A percentile compares a stretch with the other conserved stretches of the same genome.
Evolutionary conservation across 37 sponge, comb jelly and placozoan species (phyloP).

Genomic region (Hormiphora californensis): DNA sequence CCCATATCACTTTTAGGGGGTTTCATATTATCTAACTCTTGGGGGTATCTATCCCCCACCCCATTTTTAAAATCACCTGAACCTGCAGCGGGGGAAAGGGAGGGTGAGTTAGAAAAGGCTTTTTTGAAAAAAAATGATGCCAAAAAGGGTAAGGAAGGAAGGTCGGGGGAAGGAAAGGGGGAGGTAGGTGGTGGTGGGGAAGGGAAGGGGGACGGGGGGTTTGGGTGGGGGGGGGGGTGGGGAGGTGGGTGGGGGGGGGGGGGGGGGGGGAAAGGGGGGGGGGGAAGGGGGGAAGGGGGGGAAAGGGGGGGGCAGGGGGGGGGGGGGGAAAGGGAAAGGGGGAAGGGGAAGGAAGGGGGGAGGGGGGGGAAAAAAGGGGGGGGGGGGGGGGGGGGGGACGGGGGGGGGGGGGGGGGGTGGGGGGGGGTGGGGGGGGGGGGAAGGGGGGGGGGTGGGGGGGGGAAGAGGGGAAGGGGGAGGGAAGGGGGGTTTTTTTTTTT

Average conservation of each 20-base stretch:
- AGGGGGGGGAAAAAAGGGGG: conserved; percentile 54
- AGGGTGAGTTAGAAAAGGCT: not conserved
- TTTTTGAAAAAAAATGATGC: not conserved
- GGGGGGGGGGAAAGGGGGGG: not conserved
- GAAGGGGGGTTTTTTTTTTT: too few relatives aligned
- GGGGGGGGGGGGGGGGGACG: conserved; percentile 59
- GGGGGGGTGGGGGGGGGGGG: too few relatives aligned
- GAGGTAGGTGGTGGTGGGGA: too few relatives aligned
- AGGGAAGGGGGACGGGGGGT: too few relatives aligned
- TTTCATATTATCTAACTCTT: too few relatives aligned
- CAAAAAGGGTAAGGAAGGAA: not conserved
- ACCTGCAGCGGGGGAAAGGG: too few relatives aligned
- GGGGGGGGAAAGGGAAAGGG: not conserved
- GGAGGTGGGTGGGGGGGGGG: conserved; percentile 10
- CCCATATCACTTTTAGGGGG: too few relatives aligned
- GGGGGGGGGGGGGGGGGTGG: too few relatives aligned
- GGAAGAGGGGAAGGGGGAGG: too few relatives aligned
- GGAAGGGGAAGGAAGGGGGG: conserved; percentile 47
- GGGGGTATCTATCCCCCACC: too few relatives aligned
- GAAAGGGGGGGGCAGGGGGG: not conserved
- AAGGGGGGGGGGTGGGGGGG: too few relatives aligned
- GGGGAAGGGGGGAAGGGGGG: not conserved
- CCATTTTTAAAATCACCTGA: too few relatives aligned
- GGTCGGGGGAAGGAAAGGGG: not conserved
- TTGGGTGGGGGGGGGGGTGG: not conserved